Conservation (phyloP, 2,113 vertebrate genomes). For the Saguinus imperator region DNA sequence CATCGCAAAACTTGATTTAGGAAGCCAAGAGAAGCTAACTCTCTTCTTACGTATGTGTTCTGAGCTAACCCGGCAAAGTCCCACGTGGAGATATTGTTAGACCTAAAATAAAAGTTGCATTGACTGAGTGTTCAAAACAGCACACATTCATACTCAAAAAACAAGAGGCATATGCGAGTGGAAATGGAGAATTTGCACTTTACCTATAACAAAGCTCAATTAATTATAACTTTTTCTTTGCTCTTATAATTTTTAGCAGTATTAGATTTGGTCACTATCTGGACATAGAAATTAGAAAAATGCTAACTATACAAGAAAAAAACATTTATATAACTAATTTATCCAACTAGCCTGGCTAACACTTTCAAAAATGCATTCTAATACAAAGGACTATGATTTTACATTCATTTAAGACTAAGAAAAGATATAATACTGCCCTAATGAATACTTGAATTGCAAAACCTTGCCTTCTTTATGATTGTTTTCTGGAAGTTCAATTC, state of each 20-base stretch:
- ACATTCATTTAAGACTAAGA: not conserved
- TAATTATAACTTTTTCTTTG: not conserved
- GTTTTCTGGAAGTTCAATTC: not conserved
- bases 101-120: not conserved
- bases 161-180: not conserved
- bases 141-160: not conserved
- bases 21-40: not conserved
- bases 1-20: not conserved
- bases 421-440: not conserved
- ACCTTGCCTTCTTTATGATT: not conserved
- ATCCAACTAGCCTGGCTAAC: not conserved
- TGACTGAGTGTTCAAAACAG: constrained; percentile 16
- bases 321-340: not conserved
- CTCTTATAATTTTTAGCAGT: not conserved
- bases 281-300: not conserved
- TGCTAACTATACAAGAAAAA: not conserved
- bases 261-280: not conserved
- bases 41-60: not conserved
- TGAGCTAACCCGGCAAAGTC: not conserved
- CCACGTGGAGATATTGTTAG: not conserved
- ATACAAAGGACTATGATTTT: not conserved
- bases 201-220: not conserved
- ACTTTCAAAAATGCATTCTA: not conserved
- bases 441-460: not conserved
- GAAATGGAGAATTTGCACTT: constrained; percentile 2